phyloP scores from a whole-genome alignment of 2,888 invertebrate species.

The Stegana nigrithorax region DNA sequence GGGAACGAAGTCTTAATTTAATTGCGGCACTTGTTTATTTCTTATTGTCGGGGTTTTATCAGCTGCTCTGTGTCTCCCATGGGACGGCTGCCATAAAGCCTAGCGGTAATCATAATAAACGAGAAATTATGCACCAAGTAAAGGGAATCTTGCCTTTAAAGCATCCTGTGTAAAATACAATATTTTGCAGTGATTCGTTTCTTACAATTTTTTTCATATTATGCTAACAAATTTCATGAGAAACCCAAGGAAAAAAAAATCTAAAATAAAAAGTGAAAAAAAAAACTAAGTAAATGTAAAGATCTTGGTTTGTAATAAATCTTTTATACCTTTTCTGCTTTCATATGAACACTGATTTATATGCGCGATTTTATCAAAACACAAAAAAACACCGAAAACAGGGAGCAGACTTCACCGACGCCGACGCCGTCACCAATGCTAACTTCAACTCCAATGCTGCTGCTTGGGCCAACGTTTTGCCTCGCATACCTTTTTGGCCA shows the following conservation, averaged over 20 bases:
- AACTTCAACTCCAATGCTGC: too few relatives aligned
- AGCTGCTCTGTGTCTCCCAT: background rate
- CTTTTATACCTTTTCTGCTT: constrained; percentile 61
- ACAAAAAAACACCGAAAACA: too few relatives aligned
- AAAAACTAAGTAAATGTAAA: background rate
- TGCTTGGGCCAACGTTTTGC: constrained; percentile 33
- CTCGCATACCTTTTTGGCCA: background rate
- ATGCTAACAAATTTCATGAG: background rate
- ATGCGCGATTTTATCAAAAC: constrained; percentile 62
- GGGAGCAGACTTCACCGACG: constrained; percentile 50
- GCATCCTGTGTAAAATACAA: too few relatives aligned
- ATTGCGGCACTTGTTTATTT: constrained; percentile 20
- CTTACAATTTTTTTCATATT: background rate
- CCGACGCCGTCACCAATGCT: too few relatives aligned
- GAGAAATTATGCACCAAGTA: too few relatives aligned
- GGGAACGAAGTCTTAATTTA: constrained; percentile 15
- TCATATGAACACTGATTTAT: constrained; percentile 65
- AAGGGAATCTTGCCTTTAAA: too few relatives aligned
- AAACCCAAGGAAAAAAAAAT: constrained; percentile 5
- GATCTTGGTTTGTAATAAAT: constrained; percentile 49
- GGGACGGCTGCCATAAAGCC: background rate
- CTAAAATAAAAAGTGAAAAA: background rate
- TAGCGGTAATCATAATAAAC: too few relatives aligned
- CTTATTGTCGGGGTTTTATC: constrained; percentile 1
- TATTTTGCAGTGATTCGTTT: constrained; percentile 3